phyloP scores from a whole-genome alignment of 2,888 invertebrate species.

The Scaptomyza parva region DNA sequence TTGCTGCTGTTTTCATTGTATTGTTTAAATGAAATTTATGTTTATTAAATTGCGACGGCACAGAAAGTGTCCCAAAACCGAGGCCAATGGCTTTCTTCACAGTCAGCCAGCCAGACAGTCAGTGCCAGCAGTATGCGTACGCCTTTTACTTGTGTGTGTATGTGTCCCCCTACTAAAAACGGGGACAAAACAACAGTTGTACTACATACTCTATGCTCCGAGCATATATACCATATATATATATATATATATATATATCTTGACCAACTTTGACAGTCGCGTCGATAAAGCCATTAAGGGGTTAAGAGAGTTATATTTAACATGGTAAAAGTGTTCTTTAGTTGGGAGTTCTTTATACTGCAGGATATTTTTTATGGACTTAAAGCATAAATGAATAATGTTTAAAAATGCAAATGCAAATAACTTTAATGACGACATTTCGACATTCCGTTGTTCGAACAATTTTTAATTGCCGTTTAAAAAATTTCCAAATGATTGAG shows the following conservation, averaged over 20 bases:
- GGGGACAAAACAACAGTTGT: not conserved
- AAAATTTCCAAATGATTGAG: constrained; percentile 57
- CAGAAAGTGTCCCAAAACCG: constrained; percentile 39
- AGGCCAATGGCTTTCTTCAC: constrained; percentile 53
- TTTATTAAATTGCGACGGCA: constrained; percentile 70
- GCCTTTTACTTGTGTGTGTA: constrained; percentile 4
- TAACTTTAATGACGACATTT: constrained; percentile 39
- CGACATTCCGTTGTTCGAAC: constrained; percentile 28
- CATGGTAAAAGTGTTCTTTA: not conserved
- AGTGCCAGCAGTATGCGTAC: constrained; percentile 8
- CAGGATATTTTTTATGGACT: not conserved
- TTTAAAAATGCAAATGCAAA: constrained; percentile 9
- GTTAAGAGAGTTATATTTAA: not conserved
- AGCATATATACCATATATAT: not conserved
- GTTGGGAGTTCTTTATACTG: too few relatives aligned
- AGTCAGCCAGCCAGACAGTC: constrained; percentile 10
- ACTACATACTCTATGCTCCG: too few relatives aligned
- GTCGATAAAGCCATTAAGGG: constrained; percentile 11
- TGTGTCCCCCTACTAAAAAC: constrained; percentile 18
- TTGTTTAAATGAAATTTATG: constrained; percentile 72
- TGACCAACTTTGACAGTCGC: not conserved
- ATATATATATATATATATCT: not conserved
- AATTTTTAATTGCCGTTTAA: constrained; percentile 47
- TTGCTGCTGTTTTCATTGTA: constrained; percentile 31
- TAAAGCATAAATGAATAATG: too few relatives aligned